These are phyloP conservation scores for Calonectris borealis DNA, from an alignment of 2,113 vertebrate species.

Conservation along the genomic window DNA sequence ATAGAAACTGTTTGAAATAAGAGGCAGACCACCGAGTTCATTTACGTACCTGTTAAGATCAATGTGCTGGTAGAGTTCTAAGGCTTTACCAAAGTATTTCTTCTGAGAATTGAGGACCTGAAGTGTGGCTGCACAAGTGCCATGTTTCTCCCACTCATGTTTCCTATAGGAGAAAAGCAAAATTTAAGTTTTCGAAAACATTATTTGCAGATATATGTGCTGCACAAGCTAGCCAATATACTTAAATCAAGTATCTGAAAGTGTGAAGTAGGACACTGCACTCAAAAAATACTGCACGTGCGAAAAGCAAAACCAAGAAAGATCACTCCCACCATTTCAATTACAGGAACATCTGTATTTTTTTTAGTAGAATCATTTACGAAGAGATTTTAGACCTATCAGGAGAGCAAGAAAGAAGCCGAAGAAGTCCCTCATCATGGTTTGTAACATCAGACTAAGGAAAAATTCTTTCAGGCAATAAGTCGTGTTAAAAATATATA, in stretches of 20 bases:
- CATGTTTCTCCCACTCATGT: slow-evolving; percentile 82
- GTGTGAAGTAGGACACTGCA: background rate
- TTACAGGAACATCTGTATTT: background rate
- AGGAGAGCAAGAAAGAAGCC: background rate
- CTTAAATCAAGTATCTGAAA: background rate
- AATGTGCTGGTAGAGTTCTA: slow-evolving; percentile 67
- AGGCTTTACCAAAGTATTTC: slow-evolving; percentile 76
- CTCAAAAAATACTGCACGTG: background rate
- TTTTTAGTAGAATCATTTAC: background rate
- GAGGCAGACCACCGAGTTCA: fast-evolving
- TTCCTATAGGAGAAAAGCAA: slow-evolving; percentile 59
- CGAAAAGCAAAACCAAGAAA: background rate
- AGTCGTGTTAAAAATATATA: background rate
- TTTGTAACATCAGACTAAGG: background rate
- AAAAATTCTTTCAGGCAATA: background rate
- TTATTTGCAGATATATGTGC: background rate
- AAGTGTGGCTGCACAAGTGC: slow-evolving; percentile 77
- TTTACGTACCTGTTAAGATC: slow-evolving; percentile 71
- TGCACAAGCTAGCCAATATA: background rate
- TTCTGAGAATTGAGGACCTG: slow-evolving; percentile 67
- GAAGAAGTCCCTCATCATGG: background rate
- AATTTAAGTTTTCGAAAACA: background rate
- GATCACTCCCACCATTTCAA: background rate
- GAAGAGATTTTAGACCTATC: background rate
- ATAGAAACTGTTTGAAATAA: background rate